Base-by-base conservation (phyloP, 1,140 invertebrate genomes). In the Zaprionus inermis region DNA sequence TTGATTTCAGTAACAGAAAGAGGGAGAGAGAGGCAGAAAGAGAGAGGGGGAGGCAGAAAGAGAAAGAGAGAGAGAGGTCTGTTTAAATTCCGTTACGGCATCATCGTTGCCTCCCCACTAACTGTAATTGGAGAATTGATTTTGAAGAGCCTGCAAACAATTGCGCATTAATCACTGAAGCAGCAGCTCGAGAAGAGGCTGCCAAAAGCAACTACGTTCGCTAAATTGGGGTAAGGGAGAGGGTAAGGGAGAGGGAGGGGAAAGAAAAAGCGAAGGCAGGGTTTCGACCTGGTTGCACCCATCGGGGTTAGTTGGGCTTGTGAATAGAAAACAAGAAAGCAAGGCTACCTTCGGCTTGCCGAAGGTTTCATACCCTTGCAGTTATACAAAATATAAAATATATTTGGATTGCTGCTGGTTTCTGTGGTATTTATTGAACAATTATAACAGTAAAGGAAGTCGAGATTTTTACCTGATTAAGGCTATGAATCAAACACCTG, bases 101-200 rank as follows among this genome's bases (percentile, higher is more conserved):
- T 46, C 41, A 46, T 16, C 16, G 56, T 5, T 9, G 30, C 34
- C 28, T n/a, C 38, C 14, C 10, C 22, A 49, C 56, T 65, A 78
- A 82, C 56, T 68, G 81, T 84, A 80, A 84, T 85, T 84, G 81
- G 41, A 66, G 72, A 75, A 85, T 80, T 69, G 70, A 78, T 78
- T 83, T 84, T 57, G 64, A 72, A 66, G 74, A 69, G 74, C 66
- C 81, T 84, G 81, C 81, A 85, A 84, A 81, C 82, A 84, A 84
- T 84, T 85, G 81, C 81, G 74, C 81, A 84, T 84, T 85, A 85
- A 85, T 85, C 81, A 84, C 72, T 78, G 70, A 59, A 16, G 38
- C 38, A 44, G 34, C 32, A 41, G 46, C 30, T 41, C 59, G 58
- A 52, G 67, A 20, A 24, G 58, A 72, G 44, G 34, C 70, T 72